phyloP scores from a whole-genome alignment of 2,113 vertebrate genomes.

The Seriola dumerili region DNA sequence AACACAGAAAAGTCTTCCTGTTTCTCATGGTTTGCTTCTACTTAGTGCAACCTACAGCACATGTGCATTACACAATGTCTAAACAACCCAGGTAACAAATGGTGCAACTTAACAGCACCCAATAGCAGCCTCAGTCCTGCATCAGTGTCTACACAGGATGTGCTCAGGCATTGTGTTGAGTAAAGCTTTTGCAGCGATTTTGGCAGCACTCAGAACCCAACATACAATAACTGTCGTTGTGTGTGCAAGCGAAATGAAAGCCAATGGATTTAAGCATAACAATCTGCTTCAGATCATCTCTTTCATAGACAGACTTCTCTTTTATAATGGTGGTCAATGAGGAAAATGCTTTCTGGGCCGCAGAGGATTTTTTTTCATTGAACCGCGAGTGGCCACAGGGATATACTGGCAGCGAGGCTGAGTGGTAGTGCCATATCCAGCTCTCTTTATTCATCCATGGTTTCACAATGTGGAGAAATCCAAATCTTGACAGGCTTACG shows the following conservation, averaged over 20 bases:
- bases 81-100: no score
- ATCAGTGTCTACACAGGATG: no score
- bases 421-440: no score
- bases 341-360: not conserved
- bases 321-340: not conserved
- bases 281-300: not conserved
- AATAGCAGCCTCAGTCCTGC: no score
- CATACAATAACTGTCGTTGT: not conserved
- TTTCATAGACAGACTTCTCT: not conserved
- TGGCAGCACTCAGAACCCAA: not conserved
- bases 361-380: not conserved
- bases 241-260: not conserved
- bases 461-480: not conserved
- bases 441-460: no score
- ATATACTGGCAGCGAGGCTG: not conserved
- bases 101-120: no score
- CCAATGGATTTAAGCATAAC: not conserved
- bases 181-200: not conserved
- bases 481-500: not conserved
- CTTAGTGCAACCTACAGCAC: no score
- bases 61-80: no score
- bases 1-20: no score
- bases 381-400: not conserved
- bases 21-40: no score
- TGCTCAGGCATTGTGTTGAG: no score